phyloP scores from a whole-genome alignment of 2,888 invertebrate species.

The Nesidiocoris tenuis region DNA sequence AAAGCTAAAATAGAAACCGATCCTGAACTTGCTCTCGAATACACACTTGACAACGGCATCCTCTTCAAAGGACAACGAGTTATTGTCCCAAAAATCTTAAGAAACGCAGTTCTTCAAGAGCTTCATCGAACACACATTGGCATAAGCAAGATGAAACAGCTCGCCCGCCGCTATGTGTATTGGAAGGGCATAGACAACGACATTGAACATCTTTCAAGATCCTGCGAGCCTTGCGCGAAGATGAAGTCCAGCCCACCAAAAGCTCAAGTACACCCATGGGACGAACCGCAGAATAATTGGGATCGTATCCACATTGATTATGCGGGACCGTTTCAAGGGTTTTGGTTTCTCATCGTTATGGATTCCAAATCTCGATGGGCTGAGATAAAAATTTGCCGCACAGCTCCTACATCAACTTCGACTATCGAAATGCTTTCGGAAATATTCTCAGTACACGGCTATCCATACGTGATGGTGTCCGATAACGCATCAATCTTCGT shows the following conservation, averaged over 20 bases:
- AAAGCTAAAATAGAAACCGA: not conserved
- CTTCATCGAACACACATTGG: slow-evolving; percentile 16
- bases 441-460: slow-evolving; percentile 17
- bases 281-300: slow-evolving; percentile 49
- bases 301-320: slow-evolving; percentile 49
- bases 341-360: slow-evolving; percentile 33
- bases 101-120: not conserved
- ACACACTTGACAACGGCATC: slow-evolving; percentile 21
- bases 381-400: slow-evolving; percentile 8
- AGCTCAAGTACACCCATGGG: slow-evolving; percentile 49
- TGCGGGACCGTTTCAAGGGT: slow-evolving; percentile 47
- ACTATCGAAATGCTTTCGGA: slow-evolving; percentile 19
- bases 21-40: not conserved
- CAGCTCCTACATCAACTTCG: slow-evolving; percentile 15
- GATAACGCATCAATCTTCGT: slow-evolving; percentile 2
- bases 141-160: slow-evolving; percentile 5
- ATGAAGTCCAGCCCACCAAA: slow-evolving; percentile 1
- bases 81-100: slow-evolving; percentile 11
- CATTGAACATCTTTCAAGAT: slow-evolving; percentile 48
- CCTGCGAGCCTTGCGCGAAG: slow-evolving; percentile 48
- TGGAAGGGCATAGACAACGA: slow-evolving; percentile 33
- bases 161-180: slow-evolving; percentile 50
- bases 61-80: slow-evolving; percentile 42
- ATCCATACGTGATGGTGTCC: slow-evolving; percentile 9
- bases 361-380: slow-evolving; percentile 39